Evolutionary conservation across 2,797 vertebrate species (phyloP).

Genomic region (Tachyglossus aculeatus): DNA sequence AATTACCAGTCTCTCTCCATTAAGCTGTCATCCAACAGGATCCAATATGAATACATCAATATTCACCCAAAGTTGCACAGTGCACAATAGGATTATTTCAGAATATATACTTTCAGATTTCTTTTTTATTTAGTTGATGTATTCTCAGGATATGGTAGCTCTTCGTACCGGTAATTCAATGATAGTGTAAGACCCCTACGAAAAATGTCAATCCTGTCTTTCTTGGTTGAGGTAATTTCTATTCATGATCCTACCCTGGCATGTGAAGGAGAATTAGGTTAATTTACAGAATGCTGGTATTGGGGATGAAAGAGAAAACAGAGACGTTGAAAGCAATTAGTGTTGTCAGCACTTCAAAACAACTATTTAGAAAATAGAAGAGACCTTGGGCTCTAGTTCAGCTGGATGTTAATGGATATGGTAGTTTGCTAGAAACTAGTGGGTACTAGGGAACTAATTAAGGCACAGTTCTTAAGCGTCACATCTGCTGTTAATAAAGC

Average conservation of each 20-base stretch:
- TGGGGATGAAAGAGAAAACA: neutral
- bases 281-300: neutral
- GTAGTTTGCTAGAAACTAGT: constrained; percentile 35
- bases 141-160: neutral
- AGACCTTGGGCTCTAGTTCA: constrained; percentile 15
- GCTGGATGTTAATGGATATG: constrained; percentile 37
- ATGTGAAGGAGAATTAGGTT: neutral
- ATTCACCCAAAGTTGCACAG: too few species aligned
- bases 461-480: constrained; percentile 47
- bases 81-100: too few species aligned
- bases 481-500: constrained; percentile 51
- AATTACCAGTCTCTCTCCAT: too few species aligned
- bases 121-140: too few species aligned
- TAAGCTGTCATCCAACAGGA: too few species aligned
- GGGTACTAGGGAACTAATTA: constrained; percentile 41
- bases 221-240: too few species aligned
- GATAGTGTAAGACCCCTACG: neutral
- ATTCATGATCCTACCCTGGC: too few species aligned
- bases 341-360: constrained; percentile 28
- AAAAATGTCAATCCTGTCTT: neutral
- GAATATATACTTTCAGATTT: too few species aligned
- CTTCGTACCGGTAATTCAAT: neutral
- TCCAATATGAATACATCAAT: too few species aligned
- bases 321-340: constrained; percentile 9
- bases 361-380: constrained; percentile 36